Conservation (phyloP, 2,797 vertebrate species). For the Pitangus sulphuratus region DNA sequence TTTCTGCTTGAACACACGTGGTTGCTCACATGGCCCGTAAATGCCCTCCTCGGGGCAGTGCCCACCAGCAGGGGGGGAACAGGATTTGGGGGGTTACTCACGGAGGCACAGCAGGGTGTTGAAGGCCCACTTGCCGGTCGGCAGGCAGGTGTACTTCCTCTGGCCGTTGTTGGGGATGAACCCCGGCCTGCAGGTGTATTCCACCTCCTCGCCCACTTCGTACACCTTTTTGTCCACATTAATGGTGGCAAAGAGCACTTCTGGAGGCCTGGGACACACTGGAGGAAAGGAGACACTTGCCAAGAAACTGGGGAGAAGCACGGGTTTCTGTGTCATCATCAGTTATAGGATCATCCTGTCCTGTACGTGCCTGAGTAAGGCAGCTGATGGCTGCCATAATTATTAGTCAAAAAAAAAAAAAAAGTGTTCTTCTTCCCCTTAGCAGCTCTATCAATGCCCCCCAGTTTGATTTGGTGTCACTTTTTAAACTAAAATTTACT, state of each 20-base stretch:
- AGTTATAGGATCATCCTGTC: accelerated
- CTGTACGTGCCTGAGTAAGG: background rate
- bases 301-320: background rate
- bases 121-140: slow-evolving; percentile 77
- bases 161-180: slow-evolving; percentile 67
- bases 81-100: slow-evolving; percentile 73
- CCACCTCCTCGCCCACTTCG: slow-evolving; percentile 78
- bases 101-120: slow-evolving; percentile 81
- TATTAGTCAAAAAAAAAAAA: background rate
- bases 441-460: background rate
- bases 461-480: background rate
- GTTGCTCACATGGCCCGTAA: accelerated
- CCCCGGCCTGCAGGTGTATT: slow-evolving; percentile 78
- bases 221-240: slow-evolving; percentile 74
- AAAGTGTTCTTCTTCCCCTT: background rate
- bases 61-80: background rate
- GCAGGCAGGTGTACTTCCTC: slow-evolving; percentile 77
- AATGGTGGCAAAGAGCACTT: slow-evolving; percentile 71
- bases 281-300: background rate
- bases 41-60: accelerated
- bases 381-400: background rate
- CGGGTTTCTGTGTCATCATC: accelerated
- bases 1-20: accelerated
- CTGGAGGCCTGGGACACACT: slow-evolving; percentile 80
- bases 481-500: background rate